Percentiles rank a stretch among this genome's conserved stretches.
Evolutionary conservation across 2,797 vertebrate species (phyloP).

Genomic region (Acridotheres tristis): DNA sequence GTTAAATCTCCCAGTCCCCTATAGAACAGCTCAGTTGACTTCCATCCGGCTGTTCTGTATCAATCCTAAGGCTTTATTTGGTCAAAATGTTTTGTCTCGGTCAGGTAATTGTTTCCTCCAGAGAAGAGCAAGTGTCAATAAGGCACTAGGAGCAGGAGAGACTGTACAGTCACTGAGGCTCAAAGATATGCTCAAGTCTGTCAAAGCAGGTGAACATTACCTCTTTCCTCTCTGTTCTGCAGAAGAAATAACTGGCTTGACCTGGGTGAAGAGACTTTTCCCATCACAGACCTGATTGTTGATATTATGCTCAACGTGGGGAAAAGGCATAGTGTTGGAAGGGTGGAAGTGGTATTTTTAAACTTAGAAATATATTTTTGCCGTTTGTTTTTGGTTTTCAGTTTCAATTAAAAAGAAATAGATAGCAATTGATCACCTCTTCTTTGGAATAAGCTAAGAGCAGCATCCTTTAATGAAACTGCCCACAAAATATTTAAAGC

Average conservation of each 20-base stretch:
- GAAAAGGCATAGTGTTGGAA: neutral
- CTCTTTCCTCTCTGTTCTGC: neutral
- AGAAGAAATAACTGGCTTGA: neutral
- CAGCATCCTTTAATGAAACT: neutral
- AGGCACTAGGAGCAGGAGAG: accelerated
- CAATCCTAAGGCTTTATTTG: neutral
- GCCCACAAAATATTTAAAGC: neutral
- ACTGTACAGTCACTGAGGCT: neutral
- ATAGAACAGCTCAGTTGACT: neutral
- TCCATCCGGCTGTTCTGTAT: accelerated
- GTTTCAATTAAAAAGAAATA: neutral
- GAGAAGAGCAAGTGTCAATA: neutral
- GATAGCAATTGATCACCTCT: neutral
- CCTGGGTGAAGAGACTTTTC: neutral
- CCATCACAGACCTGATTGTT: neutral
- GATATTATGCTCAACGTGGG: accelerated
- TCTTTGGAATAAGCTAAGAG: neutral
- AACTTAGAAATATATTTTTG: neutral
- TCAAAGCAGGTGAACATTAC: accelerated
- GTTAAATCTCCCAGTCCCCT: neutral
- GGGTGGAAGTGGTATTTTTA: neutral
- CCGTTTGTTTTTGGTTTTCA: accelerated
- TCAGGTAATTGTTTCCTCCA: neutral
- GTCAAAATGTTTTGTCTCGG: neutral
- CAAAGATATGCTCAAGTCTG: neutral